Percentiles rank a stretch among this genome's conserved stretches.
Evolutionary conservation across 1,140 invertebrate species (phyloP).

Genomic region (Bradysia coprophila): DNA sequence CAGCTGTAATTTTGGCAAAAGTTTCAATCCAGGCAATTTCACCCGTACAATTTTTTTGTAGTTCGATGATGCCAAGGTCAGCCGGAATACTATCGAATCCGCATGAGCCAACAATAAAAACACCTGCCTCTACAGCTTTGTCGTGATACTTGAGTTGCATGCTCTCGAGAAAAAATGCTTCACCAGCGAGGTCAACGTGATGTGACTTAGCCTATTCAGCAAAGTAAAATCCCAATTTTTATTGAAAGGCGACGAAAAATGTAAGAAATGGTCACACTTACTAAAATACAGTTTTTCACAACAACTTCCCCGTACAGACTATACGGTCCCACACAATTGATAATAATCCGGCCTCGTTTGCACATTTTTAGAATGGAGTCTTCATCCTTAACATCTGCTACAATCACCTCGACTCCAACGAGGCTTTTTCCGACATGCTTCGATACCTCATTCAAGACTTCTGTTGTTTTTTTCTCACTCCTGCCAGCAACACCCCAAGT

Average conservation of each 20-base stretch:
- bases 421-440: no score
- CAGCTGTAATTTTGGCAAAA: no score
- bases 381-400: no score
- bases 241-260: no score
- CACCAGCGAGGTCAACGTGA: constrained; percentile 76
- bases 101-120: constrained; percentile 71
- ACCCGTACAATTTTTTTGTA: no score
- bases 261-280: no score
- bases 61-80: constrained; percentile 57
- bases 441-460: no score
- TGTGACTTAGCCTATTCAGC: constrained; percentile 48
- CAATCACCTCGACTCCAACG: no score
- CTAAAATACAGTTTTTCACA: constrained; percentile 60
- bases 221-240: no score
- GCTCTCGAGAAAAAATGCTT: constrained; percentile 66
- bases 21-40: no score
- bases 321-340: constrained; percentile 78
- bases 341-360: constrained; percentile 21
- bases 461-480: constrained; percentile 8
- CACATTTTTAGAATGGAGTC: no score
- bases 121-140: constrained; percentile 45
- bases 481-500: constrained; percentile 20
- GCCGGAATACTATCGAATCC: constrained; percentile 71
- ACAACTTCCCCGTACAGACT: constrained; percentile 53
- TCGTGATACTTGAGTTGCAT: constrained; percentile 60